Conservation (phyloP, 2,888 invertebrate species). For the Adela reaumurella region DNA sequence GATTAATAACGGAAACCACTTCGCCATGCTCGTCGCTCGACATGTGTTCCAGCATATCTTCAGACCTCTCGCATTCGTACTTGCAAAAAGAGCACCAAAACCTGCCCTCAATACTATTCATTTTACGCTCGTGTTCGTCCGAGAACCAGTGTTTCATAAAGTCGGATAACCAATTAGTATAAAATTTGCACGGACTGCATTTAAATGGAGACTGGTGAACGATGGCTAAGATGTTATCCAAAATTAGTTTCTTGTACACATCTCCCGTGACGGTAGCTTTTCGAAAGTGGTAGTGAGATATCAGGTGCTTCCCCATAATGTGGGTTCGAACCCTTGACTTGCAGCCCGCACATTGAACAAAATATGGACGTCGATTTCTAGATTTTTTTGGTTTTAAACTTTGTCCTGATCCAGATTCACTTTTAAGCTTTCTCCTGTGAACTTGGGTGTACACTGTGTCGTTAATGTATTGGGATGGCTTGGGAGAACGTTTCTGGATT, state of each 20-base stretch:
- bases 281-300: slow-evolving; percentile 81
- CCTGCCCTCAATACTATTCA: slow-evolving; percentile 50
- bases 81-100: slow-evolving; percentile 75
- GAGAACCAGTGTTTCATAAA: slow-evolving; percentile 75
- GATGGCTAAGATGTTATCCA: slow-evolving; percentile 74
- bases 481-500: slow-evolving; percentile 27
- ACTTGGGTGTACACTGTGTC: slow-evolving; percentile 26
- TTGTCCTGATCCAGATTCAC: slow-evolving; percentile 8
- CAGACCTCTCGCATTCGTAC: slow-evolving; percentile 60
- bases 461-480: slow-evolving; percentile 33
- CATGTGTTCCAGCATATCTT: slow-evolving; percentile 67
- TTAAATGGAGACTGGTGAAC: slow-evolving; percentile 82
- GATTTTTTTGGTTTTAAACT: slow-evolving; percentile 24
- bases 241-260: slow-evolving; percentile 60
- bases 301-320: slow-evolving; percentile 78
- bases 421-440: slow-evolving; percentile 21
- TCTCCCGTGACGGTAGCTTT: slow-evolving; percentile 61
- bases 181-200: slow-evolving; percentile 81
- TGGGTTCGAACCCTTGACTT: slow-evolving; percentile 63
- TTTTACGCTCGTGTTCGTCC: slow-evolving; percentile 52
- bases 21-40: slow-evolving; percentile 65
- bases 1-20: slow-evolving; percentile 70
- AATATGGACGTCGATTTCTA: slow-evolving; percentile 54
- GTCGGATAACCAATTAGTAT: slow-evolving; percentile 70
- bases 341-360: slow-evolving; percentile 69